phyloP scores from a whole-genome alignment of 2,797 vertebrate genomes.

The Busarellus nigricollis region DNA sequence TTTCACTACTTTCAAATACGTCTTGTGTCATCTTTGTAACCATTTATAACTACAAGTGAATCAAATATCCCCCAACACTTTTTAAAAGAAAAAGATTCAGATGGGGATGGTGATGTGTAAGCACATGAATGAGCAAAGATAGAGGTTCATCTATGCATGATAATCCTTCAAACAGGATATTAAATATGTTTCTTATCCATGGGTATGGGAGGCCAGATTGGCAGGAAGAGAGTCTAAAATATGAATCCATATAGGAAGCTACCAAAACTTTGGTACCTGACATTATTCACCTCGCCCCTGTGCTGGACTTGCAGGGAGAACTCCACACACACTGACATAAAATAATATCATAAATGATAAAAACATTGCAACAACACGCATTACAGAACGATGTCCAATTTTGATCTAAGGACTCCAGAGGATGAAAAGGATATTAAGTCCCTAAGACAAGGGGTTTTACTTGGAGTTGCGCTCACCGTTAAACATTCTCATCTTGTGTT shows the following conservation, averaged over 20 bases:
- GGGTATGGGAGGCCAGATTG: background rate
- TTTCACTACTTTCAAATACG: background rate
- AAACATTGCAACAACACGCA: accelerated
- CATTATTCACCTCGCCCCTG: background rate
- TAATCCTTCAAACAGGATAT: background rate
- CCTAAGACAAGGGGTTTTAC: background rate
- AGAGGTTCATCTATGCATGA: background rate
- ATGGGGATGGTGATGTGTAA: background rate
- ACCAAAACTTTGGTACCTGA: background rate
- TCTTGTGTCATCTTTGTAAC: background rate
- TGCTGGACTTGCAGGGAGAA: background rate
- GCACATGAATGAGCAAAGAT: accelerated
- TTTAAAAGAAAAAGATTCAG: background rate
- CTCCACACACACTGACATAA: background rate
- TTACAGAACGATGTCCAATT: background rate
- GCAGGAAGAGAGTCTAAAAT: background rate
- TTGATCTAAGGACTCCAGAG: background rate
- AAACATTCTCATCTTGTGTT: background rate
- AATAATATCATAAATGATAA: background rate
- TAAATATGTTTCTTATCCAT: accelerated
- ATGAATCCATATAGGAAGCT: background rate
- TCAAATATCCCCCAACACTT: background rate
- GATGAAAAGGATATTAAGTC: background rate
- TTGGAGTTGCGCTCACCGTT: accelerated
- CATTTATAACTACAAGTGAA: background rate